Base-by-base conservation (phyloP, 1,140 invertebrate genomes). In the Zophobas atratus region DNA sequence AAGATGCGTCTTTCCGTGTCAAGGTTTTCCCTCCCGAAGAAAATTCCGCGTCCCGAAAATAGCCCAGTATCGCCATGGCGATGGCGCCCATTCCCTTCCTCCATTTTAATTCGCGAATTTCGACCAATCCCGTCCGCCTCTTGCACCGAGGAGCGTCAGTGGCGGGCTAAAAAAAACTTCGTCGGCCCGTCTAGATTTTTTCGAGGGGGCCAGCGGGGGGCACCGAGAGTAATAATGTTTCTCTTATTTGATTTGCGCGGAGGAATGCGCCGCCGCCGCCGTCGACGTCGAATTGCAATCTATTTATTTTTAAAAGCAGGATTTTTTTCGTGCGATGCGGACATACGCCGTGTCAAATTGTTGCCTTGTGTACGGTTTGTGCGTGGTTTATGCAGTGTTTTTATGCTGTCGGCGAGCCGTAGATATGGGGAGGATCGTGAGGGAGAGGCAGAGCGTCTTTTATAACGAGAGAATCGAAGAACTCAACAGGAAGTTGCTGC, bases 261-360 rank as follows among this genome's bases (percentile, higher is more conserved):
- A 41, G 60, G 60, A 63, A 67, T 67, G 60, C 60, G 56, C 53
- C 56, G 60, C 60, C 60, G 57, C 57, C 57, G 60, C 60, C 60
- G 60, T 33, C 60, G 60, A 67, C 38, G 56, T 8, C 56, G 56
- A 38, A 67, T 67, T 67, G 60, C 39, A 67, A 67, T 67, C 5
- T 67, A 67, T 67, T 67, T 67, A 67, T 67, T 43, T 67, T 67
- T 67, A 67, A 67, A 67, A 41, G 60, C 36, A n/a, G 5, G 39
- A 48, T 46, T 67, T 67, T 67, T 67, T 67, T 43, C n/a, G 39
- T 67, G 20, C 39, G 60, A 67, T 67, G 60, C 60, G 60, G 60
- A 63, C 57, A 39, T 67, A 67, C 60, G 20, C 20, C 20, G 43
- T 41, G 39, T 67, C 60, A 67, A 67, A 67, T 67, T 43, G 60